Evolutionary conservation across 2,797 vertebrate species (phyloP).

Genomic region (Coracias cyanogaster): DNA sequence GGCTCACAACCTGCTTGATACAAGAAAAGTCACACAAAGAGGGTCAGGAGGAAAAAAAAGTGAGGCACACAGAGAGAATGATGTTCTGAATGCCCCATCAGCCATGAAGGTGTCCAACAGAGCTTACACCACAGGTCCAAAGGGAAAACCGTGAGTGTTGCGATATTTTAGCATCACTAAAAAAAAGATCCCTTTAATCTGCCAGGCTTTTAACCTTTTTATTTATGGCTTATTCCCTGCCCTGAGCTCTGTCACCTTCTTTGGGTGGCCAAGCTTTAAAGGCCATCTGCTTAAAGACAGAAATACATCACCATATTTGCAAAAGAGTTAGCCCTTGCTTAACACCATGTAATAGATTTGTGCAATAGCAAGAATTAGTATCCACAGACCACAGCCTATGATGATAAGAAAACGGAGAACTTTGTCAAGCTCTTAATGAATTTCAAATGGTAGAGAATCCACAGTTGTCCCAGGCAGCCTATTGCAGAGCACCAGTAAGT

Average conservation of each 20-base stretch:
- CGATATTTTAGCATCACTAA: background rate
- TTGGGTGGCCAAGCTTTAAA: background rate
- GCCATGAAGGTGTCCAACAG: background rate
- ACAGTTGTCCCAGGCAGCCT: background rate
- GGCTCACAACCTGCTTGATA: accelerated
- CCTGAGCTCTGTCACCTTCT: background rate
- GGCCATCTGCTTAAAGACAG: background rate
- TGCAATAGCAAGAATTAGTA: background rate
- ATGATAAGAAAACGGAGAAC: background rate
- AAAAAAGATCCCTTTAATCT: background rate
- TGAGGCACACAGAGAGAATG: background rate
- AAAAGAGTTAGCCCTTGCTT: background rate
- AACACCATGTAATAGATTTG: background rate
- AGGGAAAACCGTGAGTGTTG: background rate
- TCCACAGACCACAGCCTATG: background rate
- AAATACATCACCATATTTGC: background rate
- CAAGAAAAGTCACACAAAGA: background rate
- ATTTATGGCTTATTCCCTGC: background rate
- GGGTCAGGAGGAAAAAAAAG: background rate
- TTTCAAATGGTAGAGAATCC: background rate
- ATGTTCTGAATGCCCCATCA: background rate
- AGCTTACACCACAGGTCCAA: background rate
- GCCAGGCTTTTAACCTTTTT: background rate
- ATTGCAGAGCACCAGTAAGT: background rate
- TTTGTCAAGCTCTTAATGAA: background rate